These are phyloP conservation scores for Forficula auricularia DNA, from an alignment of 1,140 invertebrate genomes.

Conservation along the genomic window DNA sequence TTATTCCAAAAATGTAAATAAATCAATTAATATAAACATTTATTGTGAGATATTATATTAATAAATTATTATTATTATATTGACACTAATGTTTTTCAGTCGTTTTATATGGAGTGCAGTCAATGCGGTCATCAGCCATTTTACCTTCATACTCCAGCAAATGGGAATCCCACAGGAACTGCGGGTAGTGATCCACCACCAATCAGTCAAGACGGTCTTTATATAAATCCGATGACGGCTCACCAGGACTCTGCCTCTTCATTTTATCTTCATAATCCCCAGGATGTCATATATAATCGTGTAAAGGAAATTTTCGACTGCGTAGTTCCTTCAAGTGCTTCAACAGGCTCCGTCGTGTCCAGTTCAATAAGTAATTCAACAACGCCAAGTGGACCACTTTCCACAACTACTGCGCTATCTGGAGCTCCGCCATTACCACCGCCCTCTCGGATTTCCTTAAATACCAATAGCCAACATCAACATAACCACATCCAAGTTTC, in stretches of 20 bases:
- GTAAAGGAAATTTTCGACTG: conserved; percentile 57
- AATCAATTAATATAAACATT: too few relatives aligned
- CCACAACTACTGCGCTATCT: neutral
- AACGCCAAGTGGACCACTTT: conserved; percentile 13
- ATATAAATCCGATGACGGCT: conserved; percentile 59
- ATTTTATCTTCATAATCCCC: conserved; percentile 67
- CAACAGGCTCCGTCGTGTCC: conserved; percentile 3
- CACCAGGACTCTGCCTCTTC: conserved; percentile 31
- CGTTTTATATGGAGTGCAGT: too few relatives aligned
- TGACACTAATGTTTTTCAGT: conserved; percentile 9
- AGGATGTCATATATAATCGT: conserved; percentile 53
- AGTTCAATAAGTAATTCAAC: conserved; percentile 15
- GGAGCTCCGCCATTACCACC: conserved; percentile 9
- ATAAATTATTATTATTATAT: conserved; percentile 15
- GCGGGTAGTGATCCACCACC: conserved; percentile 4
- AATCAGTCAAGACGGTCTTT: conserved; percentile 56
- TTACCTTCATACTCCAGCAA: conserved; percentile 48
- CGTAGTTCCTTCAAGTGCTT: conserved; percentile 11
- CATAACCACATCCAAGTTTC: conserved; percentile 26
- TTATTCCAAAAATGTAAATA: too few relatives aligned
- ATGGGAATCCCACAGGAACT: conserved; percentile 6
- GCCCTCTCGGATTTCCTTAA: conserved; percentile 7
- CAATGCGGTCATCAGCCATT: conserved; percentile 32
- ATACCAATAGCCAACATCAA: conserved; percentile 17
- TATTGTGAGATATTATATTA: too few relatives aligned